Conservation (phyloP, 1,140 invertebrate species). For the Polypedilum vanderplanki region DNA sequence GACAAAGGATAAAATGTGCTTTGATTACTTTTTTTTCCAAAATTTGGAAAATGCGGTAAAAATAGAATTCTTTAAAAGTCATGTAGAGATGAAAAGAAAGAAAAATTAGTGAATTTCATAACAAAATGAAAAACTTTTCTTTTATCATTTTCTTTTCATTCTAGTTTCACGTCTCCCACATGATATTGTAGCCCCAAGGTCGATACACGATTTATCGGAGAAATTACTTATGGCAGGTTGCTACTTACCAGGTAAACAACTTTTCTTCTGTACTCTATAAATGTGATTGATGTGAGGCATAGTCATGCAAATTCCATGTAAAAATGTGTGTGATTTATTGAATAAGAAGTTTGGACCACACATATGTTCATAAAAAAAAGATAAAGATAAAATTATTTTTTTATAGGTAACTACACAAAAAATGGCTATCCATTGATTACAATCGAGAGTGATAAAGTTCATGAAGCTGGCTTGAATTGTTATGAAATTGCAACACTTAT, state of each 20-base stretch:
- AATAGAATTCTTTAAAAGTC: too few species aligned
- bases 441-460: conserved; percentile 48
- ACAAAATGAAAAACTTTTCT: conserved; percentile 25
- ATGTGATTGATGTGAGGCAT: too few species aligned
- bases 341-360: neutral
- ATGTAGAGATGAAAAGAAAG: too few species aligned
- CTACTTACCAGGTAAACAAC: conserved; percentile 49
- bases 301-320: too few species aligned
- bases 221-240: conserved; percentile 50
- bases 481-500: conserved; percentile 51
- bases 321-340: too few species aligned
- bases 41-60: too few species aligned
- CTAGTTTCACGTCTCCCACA: conserved; percentile 30
- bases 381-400: conserved; percentile 33
- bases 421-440: conserved; percentile 48
- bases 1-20: too few species aligned
- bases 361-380: neutral
- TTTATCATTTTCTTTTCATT: conserved; percentile 10
- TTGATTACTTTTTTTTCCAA: too few species aligned
- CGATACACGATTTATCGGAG: conserved; percentile 49
- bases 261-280: too few species aligned
- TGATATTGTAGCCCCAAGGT: conserved; percentile 44
- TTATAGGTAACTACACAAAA: conserved; percentile 44
- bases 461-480: conserved; percentile 47
- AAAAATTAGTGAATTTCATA: too few species aligned